Conservation (phyloP, 2,797 vertebrate genomes). For the Arremon brunneinucha region DNA sequence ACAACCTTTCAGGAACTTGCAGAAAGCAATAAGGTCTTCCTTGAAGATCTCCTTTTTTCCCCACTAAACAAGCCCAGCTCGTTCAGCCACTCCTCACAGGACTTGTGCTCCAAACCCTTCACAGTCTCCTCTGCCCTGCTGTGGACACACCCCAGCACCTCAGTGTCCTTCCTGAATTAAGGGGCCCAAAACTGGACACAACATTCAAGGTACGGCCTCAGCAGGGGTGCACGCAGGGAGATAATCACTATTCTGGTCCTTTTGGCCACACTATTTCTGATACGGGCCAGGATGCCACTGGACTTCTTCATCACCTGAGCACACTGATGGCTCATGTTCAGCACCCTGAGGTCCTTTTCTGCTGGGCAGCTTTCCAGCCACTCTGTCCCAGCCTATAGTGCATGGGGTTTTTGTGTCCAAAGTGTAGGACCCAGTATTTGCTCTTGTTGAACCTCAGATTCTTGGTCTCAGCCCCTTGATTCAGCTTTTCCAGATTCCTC, state of each 20-base stretch:
- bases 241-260: background rate
- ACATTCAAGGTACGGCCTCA: background rate
- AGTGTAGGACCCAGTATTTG: background rate
- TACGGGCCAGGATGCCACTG: background rate
- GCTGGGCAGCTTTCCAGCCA: background rate
- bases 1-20: background rate
- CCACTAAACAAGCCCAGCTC: background rate
- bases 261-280: background rate
- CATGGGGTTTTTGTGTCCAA: background rate
- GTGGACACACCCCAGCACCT: background rate
- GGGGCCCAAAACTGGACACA: background rate
- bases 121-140: background rate
- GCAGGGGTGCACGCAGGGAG: fast-evolving
- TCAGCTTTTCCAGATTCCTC: background rate
- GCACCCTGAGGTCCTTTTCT: background rate
- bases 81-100: fast-evolving
- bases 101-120: background rate
- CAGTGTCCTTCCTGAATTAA: background rate
- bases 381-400: background rate
- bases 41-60: background rate
- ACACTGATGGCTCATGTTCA: background rate
- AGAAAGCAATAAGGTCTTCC: background rate
- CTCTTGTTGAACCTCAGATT: background rate
- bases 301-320: background rate
- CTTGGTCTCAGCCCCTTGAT: background rate